Percentiles rank a stretch among this genome's conserved stretches.
Evolutionary conservation across 2,888 invertebrate genomes (phyloP).

Genomic region (Crepidodera aurea): DNA sequence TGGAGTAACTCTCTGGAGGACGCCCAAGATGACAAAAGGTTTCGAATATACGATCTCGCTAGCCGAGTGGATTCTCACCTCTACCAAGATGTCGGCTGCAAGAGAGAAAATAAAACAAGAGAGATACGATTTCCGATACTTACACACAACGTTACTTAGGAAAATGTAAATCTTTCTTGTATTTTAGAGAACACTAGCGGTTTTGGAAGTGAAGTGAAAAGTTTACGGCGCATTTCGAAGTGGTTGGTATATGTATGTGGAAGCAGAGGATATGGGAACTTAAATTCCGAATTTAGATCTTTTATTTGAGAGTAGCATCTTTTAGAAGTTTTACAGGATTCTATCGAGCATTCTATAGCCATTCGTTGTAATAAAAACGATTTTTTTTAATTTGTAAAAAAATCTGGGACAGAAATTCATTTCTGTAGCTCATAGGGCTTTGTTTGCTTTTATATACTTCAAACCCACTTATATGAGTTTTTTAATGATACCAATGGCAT

Average conservation of each 20-base stretch:
- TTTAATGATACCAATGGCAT: too few relatives aligned
- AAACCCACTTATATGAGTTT: too few relatives aligned
- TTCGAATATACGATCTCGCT: constrained; percentile 26
- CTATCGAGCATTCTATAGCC: too few relatives aligned
- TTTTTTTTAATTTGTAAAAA: too few relatives aligned
- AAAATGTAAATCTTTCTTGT: constrained; percentile 36
- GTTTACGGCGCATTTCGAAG: constrained; percentile 28
- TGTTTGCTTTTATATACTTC: too few relatives aligned
- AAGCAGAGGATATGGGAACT: constrained; percentile 6
- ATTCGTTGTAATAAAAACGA: too few relatives aligned
- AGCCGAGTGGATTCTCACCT: constrained; percentile 29
- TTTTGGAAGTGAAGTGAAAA: constrained; percentile 28
- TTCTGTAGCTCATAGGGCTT: too few relatives aligned
- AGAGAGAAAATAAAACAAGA: constrained; percentile 28
- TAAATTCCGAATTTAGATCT: constrained; percentile 4
- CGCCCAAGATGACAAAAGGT: constrained; percentile 26
- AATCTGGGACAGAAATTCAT: too few relatives aligned
- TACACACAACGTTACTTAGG: constrained; percentile 36
- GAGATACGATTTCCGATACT: constrained; percentile 34
- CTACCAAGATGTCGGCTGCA: constrained; percentile 20
- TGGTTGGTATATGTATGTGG: constrained; percentile 15
- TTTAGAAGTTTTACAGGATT: too few relatives aligned
- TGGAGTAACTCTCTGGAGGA: constrained; percentile 25
- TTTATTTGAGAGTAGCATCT: constrained; percentile 1
- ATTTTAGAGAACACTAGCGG: constrained; percentile 32